These are phyloP conservation scores for Eupithecia dodoneata DNA, from an alignment of 2,888 invertebrate species.

Conservation along the genomic window DNA sequence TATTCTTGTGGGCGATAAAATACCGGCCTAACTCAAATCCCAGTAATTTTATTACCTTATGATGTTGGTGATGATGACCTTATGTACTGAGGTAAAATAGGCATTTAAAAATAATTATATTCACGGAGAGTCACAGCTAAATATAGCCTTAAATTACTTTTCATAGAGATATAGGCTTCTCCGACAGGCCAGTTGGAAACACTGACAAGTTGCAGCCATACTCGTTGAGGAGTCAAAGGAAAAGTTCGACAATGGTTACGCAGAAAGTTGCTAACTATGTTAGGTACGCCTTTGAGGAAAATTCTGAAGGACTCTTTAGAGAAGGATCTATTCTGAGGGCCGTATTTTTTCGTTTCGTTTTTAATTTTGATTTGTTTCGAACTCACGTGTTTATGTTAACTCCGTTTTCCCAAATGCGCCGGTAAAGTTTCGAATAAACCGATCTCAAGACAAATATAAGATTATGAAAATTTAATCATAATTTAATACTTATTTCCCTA, in stretches of 20 bases:
- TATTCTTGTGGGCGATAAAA: too few relatives aligned
- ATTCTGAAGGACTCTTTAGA: background rate
- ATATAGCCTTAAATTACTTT: background rate
- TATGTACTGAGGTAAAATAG: background rate
- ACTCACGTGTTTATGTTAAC: background rate
- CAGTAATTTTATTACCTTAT: too few relatives aligned
- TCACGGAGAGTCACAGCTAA: background rate
- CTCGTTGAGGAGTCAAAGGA: slow-evolving; percentile 27
- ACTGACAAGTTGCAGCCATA: slow-evolving; percentile 6
- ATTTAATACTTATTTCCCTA: background rate
- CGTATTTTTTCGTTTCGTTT: background rate
- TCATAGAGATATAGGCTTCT: background rate
- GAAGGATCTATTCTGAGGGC: background rate
- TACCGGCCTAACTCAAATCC: too few relatives aligned
- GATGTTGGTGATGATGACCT: too few relatives aligned
- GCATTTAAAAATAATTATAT: too few relatives aligned
- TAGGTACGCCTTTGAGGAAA: slow-evolving; percentile 29
- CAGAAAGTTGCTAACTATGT: slow-evolving; percentile 24
- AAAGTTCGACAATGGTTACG: slow-evolving; percentile 32
- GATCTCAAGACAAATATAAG: background rate
- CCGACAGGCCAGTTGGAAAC: background rate
- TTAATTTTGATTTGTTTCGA: background rate
- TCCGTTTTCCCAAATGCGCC: background rate
- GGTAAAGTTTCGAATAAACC: background rate
- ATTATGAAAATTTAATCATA: background rate